Conservation (phyloP, 2,113 vertebrate species). For the Rhegmatorhina hoffmannsi region DNA sequence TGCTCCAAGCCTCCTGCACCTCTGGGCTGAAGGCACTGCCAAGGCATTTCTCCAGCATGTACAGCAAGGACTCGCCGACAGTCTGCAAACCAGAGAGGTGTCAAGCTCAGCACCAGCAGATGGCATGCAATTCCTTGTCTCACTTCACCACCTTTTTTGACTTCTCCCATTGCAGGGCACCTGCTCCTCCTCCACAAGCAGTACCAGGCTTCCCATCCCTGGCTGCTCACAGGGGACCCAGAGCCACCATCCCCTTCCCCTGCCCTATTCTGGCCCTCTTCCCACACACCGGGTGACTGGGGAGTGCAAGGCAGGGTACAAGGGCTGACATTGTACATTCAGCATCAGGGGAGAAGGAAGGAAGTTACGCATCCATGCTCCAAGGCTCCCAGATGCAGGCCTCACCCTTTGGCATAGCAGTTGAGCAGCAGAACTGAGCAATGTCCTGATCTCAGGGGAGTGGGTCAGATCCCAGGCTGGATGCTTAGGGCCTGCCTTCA, state of each 20-base stretch:
- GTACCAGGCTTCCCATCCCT: background rate
- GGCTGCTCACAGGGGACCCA: background rate
- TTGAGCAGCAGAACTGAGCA: background rate
- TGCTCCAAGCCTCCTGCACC: slow-evolving; percentile 87
- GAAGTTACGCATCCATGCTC: rapidly evolving
- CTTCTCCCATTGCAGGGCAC: background rate
- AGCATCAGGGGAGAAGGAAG: background rate
- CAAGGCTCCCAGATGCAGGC: background rate
- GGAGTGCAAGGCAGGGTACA: background rate
- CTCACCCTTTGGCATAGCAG: rapidly evolving
- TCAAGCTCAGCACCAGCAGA: background rate
- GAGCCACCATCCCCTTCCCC: background rate
- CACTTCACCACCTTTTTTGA: background rate
- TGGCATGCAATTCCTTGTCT: background rate
- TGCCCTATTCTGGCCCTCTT: background rate
- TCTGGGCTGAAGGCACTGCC: slow-evolving; percentile 85
- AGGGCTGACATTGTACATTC: rapidly evolving
- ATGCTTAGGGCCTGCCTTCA: background rate
- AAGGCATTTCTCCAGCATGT: slow-evolving; percentile 91
- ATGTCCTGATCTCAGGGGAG: background rate
- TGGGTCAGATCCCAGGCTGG: background rate
- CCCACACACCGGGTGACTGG: background rate
- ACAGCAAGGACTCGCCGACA: slow-evolving; percentile 90
- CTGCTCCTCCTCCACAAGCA: background rate
- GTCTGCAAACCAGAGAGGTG: slow-evolving; percentile 72